phyloP scores from a whole-genome alignment of 2,888 invertebrate genomes.

The Drosophila dives region DNA sequence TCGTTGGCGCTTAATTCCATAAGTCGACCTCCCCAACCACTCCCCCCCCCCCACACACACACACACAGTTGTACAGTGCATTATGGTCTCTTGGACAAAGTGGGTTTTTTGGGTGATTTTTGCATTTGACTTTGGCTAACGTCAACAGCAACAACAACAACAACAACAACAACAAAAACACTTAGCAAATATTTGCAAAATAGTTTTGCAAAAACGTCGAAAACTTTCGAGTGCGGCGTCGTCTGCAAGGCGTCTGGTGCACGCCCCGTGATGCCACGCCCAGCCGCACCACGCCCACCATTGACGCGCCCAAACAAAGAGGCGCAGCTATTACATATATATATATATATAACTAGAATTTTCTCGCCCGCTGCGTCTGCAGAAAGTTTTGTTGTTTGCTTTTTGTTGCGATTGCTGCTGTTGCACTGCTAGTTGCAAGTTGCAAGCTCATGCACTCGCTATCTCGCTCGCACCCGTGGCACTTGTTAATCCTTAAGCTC shows the following conservation, averaged over 20 bases:
- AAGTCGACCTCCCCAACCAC: neutral
- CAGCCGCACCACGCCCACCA: constrained; percentile 23
- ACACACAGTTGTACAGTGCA: constrained; percentile 5
- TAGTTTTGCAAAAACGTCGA: constrained; percentile 61
- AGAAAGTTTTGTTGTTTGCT: constrained; percentile 10
- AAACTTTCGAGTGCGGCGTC: constrained; percentile 47
- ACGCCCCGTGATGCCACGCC: constrained; percentile 7
- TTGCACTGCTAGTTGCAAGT: constrained; percentile 2
- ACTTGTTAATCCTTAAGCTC: constrained; percentile 71
- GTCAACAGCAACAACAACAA: constrained; percentile 5
- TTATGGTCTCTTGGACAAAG: neutral
- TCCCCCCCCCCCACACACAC: neutral
- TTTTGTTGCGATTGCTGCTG: constrained; percentile 5
- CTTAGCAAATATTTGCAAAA: constrained; percentile 73
- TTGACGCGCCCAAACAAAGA: constrained; percentile 53
- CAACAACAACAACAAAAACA: constrained; percentile 29
- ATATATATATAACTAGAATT: constrained; percentile 30
- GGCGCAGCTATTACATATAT: constrained; percentile 29
- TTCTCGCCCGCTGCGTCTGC: constrained; percentile 5
- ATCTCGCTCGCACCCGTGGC: neutral
- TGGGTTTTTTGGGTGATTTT: constrained; percentile 8
- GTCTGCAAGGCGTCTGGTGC: constrained; percentile 69
- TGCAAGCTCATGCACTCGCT: neutral
- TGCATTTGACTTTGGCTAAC: constrained; percentile 58
- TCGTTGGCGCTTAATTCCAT: constrained; percentile 44